Evolutionary conservation across 2,113 vertebrate genomes (phyloP), one percentile per base, ranked within the genome.

Genomic region (Gymnogyps californianus): DNA sequence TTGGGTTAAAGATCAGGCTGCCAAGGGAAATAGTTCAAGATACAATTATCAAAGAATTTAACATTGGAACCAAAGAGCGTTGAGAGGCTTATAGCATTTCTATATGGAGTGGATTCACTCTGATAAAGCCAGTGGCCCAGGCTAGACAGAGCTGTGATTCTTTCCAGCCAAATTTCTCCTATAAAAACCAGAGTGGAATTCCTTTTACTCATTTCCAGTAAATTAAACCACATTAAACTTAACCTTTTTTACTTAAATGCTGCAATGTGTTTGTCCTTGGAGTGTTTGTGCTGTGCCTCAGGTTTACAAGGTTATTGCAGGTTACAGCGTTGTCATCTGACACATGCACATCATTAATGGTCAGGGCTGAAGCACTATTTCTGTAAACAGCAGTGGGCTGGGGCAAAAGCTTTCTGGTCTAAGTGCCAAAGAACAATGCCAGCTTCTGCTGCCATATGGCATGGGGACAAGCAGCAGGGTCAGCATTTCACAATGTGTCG

Each of bases 381-480:
- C 72, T 93, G 76, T 66, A 80, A 83, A 61, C 25, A 84, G 62
- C 64, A 90, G 31, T 32, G 78, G 46, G 14, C 34, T 93, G 52
- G 57, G 69, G 90, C 44, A 94, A 71, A 90, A 80, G 29, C 36
- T 94, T 75, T 90, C 82, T 93, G 42, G 36, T 67, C 42, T 36
- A 34, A 32, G 29, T 61, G 62, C 87, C 93, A 93, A 94, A 96
- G 72, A 81, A 65, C 72, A 79, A 51, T n/a, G 42, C 4, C 25
- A 92, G 54, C 47, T 82, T 96, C 93, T 96, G 58, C 87, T 95
- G 90, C 89, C 96, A 90, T 83, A 90, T 95, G 94, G 95, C 93
- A 95, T 6, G 40, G 52, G 69, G 71, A 97, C 84, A 95, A 89
- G 69, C 76, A 90, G 52, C 82, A 91, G 91, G 65, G 90, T 79